phyloP scores from a whole-genome alignment of 2,113 vertebrate genomes.

The Cebus imitator region DNA sequence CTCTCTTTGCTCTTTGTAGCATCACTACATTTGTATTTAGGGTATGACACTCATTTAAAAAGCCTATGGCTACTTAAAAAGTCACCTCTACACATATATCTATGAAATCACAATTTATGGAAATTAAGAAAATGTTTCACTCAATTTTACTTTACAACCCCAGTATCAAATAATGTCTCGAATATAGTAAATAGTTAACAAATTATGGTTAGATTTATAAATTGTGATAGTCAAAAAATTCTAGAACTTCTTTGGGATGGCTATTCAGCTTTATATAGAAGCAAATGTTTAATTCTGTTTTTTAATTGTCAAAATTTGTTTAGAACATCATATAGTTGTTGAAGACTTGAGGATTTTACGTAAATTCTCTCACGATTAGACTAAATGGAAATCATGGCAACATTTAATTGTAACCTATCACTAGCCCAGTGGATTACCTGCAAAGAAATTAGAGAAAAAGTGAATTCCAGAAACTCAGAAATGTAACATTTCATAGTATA shows the following conservation, averaged over 20 bases:
- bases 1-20: background rate
- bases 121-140: background rate
- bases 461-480: background rate
- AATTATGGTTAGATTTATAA: background rate
- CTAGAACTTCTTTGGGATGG: background rate
- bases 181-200: background rate
- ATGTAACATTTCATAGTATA: background rate
- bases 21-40: background rate
- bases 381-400: background rate
- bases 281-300: background rate
- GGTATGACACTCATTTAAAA: background rate
- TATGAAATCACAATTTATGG: background rate
- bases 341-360: background rate
- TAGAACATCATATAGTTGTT: background rate
- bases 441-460: background rate
- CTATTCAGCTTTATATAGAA: background rate
- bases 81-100: accelerated
- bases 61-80: background rate
- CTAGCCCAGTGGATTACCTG: background rate
- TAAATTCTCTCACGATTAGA: background rate
- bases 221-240: accelerated
- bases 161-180: background rate
- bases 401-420: background rate
- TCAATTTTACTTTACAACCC: background rate
- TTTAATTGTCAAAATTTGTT: background rate